Evolutionary conservation across 2,888 invertebrate species (phyloP), one percentile per base, ranked within the genome.

Genomic region (Copidosoma aretas): DNA sequence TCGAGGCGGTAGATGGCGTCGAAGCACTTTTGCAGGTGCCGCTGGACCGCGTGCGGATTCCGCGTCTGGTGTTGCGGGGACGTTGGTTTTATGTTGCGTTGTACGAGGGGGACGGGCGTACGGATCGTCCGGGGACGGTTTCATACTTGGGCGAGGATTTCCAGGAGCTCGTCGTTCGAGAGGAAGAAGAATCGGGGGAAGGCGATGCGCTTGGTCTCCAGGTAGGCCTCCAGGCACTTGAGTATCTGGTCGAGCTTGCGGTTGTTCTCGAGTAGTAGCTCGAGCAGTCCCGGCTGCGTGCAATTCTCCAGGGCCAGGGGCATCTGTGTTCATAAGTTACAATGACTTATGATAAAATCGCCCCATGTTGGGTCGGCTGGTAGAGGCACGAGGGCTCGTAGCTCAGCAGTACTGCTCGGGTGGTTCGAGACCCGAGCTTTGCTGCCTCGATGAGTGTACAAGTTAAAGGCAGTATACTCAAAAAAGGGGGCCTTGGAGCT

Each of bases 131-230:
- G 32, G 32, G 8, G 32, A 8, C n/a, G n/a, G n/a, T n/a, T n/a
- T 32, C 32, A 24, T 83, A 90, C 90, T 87, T 96, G 95, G 0
- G 95, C 94, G 69, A 97, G 85, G 75, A 97, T 96, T 83, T 95
- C 95, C 72, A 95, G 85, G 19, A 95, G 85, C 79, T 95, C 95
- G 77, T 95, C 95, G 79, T 95, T 95, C 1, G 95, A 95, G 68
- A 95, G 84, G 81, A 95, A 95, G 83, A 94, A 95, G 83, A 95
- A 95, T 74, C 95, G 85, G 15, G 95, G 94, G 82, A 95, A 95
- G 0, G 93, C 91, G 14, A 93, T 91, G 53, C 95, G 88, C 81
- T 95, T 95, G 0, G 93, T 93, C 83, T 95, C 95, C 66, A 95
- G 85, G 81, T 95, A 95, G 0, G 93, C 93, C 80, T 95, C 95